Percentiles rank a stretch among this genome's conserved stretches.
phyloP scores from a whole-genome alignment of 2,888 invertebrate species.

The Neoscelio sp. region DNA sequence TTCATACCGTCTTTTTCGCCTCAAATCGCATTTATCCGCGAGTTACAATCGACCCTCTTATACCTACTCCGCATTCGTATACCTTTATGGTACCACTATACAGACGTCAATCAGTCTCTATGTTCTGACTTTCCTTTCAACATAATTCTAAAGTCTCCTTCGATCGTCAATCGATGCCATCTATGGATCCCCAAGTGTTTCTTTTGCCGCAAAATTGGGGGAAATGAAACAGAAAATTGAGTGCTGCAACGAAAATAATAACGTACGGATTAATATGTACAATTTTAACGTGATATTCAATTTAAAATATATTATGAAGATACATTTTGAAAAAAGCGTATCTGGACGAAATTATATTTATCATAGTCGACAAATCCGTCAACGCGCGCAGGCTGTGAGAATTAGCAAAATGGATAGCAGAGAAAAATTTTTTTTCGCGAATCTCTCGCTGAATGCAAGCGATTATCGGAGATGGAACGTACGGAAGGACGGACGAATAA shows the following conservation, averaged over 20 bases:
- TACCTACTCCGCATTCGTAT: conserved; percentile 77
- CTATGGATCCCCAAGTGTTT: conserved; percentile 62
- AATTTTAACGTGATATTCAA: no score
- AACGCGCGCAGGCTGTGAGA: conserved; percentile 10
- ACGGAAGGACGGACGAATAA: conserved; percentile 70
- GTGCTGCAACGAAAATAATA: conserved; percentile 16
- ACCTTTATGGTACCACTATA: conserved; percentile 77
- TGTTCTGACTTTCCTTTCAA: conserved; percentile 78
- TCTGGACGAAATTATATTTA: conserved; percentile 45
- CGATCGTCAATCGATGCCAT: conserved; percentile 75
- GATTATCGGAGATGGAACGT: conserved; percentile 80
- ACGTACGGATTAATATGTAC: conserved; percentile 18
- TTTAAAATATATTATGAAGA: conserved; percentile 45
- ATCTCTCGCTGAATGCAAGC: conserved; percentile 64
- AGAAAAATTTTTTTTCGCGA: conserved; percentile 45
- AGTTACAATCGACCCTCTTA: conserved; percentile 74
- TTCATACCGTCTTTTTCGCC: conserved; percentile 64
- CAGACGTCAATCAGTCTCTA: conserved; percentile 80
- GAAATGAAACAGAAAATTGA: conserved; percentile 41
- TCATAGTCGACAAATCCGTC: conserved; percentile 42
- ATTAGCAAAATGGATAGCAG: conserved; percentile 4
- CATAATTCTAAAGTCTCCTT: conserved; percentile 77
- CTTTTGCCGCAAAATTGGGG: conserved; percentile 53
- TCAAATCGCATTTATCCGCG: conserved; percentile 80
- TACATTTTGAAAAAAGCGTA: neutral